Conservation (phyloP, 2,113 vertebrate genomes). For the Bolborhynchus lineola region DNA sequence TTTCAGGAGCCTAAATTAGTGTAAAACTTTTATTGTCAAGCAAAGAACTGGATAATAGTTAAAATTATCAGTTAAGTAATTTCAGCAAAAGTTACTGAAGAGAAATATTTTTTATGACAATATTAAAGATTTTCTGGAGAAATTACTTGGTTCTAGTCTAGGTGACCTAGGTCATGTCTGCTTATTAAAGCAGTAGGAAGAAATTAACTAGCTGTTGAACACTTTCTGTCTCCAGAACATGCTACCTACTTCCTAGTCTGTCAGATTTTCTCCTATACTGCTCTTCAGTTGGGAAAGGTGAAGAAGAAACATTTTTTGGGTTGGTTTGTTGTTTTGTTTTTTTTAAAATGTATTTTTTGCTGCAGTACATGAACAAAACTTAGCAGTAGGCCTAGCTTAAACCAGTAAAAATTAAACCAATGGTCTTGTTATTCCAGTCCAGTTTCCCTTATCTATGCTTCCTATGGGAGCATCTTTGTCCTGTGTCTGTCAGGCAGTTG, state of each 20-base stretch:
- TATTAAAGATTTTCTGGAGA: neutral
- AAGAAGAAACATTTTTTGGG: neutral
- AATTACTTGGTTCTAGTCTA: neutral
- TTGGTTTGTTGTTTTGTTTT: neutral
- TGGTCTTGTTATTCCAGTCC: neutral
- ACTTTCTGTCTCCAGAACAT: neutral
- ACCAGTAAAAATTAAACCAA: neutral
- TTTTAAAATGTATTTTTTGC: neutral
- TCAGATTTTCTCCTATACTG: neutral
- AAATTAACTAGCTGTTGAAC: neutral
- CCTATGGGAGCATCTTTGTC: neutral
- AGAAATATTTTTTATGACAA: neutral
- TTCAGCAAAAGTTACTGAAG: neutral
- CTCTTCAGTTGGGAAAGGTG: neutral
- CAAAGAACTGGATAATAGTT: neutral
- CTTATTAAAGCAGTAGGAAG: neutral
- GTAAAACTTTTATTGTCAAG: neutral
- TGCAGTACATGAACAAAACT: neutral
- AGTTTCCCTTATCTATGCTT: neutral
- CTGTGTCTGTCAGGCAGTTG: neutral
- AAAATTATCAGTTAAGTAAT: neutral
- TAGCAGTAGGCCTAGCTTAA: neutral
- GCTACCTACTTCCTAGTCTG: neutral
- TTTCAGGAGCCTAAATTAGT: slow-evolving; percentile 3
- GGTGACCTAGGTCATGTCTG: neutral